Percentiles rank a stretch among this genome's conserved stretches.
Evolutionary conservation across 2,113 vertebrate genomes (phyloP).

Genomic region (Polypterus bichir): DNA sequence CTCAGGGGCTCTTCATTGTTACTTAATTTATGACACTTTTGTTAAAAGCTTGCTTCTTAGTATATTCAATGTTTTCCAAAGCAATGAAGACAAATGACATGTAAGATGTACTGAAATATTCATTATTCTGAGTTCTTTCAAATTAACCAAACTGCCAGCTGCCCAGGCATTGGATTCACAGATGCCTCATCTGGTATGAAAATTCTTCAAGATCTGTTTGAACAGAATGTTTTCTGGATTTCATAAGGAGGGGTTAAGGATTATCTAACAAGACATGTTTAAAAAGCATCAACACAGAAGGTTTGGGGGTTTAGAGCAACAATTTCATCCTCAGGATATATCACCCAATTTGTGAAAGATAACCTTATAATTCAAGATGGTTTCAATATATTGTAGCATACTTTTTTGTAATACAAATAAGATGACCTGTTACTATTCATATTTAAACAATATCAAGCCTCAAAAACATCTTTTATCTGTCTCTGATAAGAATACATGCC

Average conservation of each 20-base stretch:
- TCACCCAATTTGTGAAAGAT: too few species aligned
- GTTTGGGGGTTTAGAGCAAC: background rate
- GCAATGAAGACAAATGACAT: constrained; percentile 48
- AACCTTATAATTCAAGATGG: too few species aligned
- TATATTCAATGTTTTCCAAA: constrained; percentile 39
- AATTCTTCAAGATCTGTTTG: constrained; percentile 2
- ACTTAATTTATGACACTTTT: constrained; percentile 47
- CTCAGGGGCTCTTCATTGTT: constrained; percentile 53
- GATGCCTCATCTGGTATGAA: constrained; percentile 1
- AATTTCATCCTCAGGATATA: background rate
- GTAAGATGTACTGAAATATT: constrained; percentile 48
- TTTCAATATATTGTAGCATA: too few species aligned
- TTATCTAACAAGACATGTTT: constrained; percentile 1
- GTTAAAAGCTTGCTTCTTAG: constrained; percentile 41
- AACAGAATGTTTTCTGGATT: constrained; percentile 5
- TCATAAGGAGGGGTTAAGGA: constrained; percentile 3
- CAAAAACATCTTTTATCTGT: too few species aligned
- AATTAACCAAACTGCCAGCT: constrained; percentile 4
- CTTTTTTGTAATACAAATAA: too few species aligned
- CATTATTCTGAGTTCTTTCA: constrained; percentile 28
- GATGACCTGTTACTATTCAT: too few species aligned
- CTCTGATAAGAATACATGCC: too few species aligned
- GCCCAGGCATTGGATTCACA: constrained; percentile 1
- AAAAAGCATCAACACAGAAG: background rate
- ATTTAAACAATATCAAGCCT: too few species aligned